phyloP scores from a whole-genome alignment of 2,113 vertebrate genomes.

The Malurus alboscapulatus region DNA sequence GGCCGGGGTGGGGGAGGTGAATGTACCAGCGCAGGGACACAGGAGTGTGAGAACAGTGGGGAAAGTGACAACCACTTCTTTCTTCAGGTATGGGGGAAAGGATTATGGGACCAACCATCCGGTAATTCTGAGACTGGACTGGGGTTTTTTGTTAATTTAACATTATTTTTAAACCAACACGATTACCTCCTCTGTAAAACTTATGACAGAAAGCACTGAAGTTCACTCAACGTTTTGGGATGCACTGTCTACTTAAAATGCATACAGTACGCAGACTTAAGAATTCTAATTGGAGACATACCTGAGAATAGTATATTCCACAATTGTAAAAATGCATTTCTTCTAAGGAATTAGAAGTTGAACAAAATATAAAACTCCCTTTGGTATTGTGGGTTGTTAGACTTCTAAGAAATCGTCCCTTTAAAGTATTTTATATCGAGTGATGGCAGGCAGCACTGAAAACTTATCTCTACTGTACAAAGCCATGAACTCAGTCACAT shows the following conservation, averaged over 20 bases:
- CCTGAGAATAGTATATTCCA: background rate
- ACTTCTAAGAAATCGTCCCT: background rate
- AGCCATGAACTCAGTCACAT: background rate
- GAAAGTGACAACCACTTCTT: background rate
- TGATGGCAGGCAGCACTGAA: background rate
- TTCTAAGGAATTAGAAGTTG: background rate
- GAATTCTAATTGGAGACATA: background rate
- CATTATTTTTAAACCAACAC: background rate
- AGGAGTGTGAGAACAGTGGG: background rate
- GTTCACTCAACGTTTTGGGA: background rate
- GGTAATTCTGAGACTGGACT: background rate
- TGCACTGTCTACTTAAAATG: background rate
- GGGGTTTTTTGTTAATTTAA: background rate
- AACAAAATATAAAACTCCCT: background rate
- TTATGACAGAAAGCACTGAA: background rate
- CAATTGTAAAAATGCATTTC: background rate
- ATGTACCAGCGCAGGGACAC: background rate
- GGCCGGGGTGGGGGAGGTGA: rapidly evolving
- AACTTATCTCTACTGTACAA: background rate
- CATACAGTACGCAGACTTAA: background rate
- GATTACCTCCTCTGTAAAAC: background rate
- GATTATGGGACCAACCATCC: background rate
- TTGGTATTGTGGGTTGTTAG: background rate
- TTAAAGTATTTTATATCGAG: background rate
- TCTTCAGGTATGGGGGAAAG: background rate